Percentiles rank a stretch among this genome's conserved stretches.
Conservation (phyloP, 1,140 invertebrate genomes). For the Trichonephila clavata region DNA sequence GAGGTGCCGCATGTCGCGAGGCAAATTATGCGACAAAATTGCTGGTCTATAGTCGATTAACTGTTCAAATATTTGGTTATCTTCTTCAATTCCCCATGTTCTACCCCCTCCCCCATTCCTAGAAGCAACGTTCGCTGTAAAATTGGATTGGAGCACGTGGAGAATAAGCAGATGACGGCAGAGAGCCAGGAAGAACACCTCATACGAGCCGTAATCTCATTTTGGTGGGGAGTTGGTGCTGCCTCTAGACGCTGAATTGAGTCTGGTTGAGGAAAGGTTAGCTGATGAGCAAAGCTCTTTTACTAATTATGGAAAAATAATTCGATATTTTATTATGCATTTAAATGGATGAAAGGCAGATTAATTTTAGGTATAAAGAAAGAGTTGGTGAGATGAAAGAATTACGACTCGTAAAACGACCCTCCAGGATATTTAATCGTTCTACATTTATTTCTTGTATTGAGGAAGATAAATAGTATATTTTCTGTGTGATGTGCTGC, state of each 20-base stretch:
- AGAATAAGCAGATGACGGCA: slow-evolving; percentile 38
- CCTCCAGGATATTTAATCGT: too few species aligned
- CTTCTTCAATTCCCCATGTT: slow-evolving; percentile 1
- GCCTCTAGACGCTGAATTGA: background rate
- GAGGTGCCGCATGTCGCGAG: background rate
- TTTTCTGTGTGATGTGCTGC: too few species aligned
- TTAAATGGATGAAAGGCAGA: background rate
- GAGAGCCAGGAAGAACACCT: slow-evolving; percentile 10
- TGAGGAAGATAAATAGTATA: too few species aligned
- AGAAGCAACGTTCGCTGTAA: background rate
- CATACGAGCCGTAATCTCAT: slow-evolving; percentile 21
- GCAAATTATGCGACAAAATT: slow-evolving; percentile 50
- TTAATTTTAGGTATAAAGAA: background rate
- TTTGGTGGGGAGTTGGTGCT: background rate
- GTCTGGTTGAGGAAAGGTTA: background rate
- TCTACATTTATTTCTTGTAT: too few species aligned
- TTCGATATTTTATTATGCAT: background rate
- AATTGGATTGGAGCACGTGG: slow-evolving; percentile 36
- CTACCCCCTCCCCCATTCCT: background rate
- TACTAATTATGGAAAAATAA: background rate
- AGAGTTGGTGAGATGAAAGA: background rate
- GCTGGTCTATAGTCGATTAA: slow-evolving; percentile 37
- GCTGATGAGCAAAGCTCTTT: background rate
- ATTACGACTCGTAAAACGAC: too few species aligned
- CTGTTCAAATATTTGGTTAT: slow-evolving; percentile 41